These are phyloP conservation scores for Antedon mediterranea DNA, from an alignment of 53 echinoderm and acorn worm genomes.

Conservation along the genomic window DNA sequence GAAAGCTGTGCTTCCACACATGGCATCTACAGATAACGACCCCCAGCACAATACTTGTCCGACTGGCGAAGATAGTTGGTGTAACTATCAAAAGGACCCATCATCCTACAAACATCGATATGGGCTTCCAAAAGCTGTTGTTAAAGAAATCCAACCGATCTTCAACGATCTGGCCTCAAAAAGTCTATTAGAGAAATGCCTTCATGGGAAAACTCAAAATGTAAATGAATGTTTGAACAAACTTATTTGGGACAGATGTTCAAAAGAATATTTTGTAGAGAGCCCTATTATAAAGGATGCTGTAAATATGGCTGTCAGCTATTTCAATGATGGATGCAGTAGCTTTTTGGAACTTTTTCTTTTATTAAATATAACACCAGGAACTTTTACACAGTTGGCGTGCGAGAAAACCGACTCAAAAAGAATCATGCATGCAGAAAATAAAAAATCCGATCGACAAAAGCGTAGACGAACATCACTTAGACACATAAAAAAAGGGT, in stretches of 20 bases:
- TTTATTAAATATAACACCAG: not conserved
- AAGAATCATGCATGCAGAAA: too few species aligned
- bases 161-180: too few species aligned
- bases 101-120: too few species aligned
- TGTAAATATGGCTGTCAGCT: not conserved
- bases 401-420: not conserved
- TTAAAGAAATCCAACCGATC: too few species aligned
- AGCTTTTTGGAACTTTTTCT: not conserved
- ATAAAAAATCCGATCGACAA: not conserved
- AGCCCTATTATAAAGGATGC: not conserved
- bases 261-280: not conserved
- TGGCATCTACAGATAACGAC: too few species aligned
- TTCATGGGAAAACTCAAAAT: not conserved
- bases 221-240: not conserved
- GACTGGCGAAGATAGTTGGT: too few species aligned
- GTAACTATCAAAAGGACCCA: too few species aligned
- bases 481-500: not conserved
- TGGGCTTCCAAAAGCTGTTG: too few species aligned
- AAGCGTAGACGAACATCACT: not conserved
- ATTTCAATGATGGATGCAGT: not conserved
- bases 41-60: too few species aligned
- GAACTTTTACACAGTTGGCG: not conserved
- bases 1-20: too few species aligned
- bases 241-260: not conserved
- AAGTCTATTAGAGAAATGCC: too few species aligned